Conservation (phyloP, 2,113 vertebrate species). For the Semnopithecus entellus region DNA sequence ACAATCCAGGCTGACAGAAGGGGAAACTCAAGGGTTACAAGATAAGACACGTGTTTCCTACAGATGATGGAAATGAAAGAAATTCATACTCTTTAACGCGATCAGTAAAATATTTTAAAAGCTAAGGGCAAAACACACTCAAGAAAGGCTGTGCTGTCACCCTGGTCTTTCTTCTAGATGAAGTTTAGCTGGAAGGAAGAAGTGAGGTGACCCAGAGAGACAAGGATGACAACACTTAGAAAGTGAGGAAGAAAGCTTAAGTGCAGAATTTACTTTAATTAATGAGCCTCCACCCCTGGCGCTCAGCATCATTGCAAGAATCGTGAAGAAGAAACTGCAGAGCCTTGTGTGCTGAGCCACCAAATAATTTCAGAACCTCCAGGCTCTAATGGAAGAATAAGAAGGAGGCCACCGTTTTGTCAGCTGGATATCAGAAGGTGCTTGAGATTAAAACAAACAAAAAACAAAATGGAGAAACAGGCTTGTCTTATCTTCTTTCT, state of each 20-base stretch:
- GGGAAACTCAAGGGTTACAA: neutral
- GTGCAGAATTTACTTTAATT: slow-evolving; percentile 56
- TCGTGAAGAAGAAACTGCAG: neutral
- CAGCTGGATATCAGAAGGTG: neutral
- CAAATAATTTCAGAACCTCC: neutral
- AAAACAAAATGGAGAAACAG: neutral
- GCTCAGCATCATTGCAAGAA: neutral
- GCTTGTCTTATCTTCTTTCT: neutral
- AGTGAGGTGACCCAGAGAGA: slow-evolving; percentile 49
- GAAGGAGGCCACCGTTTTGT: neutral
- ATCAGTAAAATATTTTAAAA: slow-evolving; percentile 40
- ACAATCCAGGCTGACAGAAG: neutral
- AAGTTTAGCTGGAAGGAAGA: slow-evolving; percentile 9
- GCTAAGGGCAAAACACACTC: neutral
- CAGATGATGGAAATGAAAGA: neutral
- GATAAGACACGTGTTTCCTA: slow-evolving; percentile 19
- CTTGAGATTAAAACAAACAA: neutral
- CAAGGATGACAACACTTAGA: neutral
- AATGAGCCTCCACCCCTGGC: neutral
- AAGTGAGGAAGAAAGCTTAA: neutral
- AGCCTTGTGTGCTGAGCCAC: neutral
- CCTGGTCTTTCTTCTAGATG: neutral
- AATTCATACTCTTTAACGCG: neutral
- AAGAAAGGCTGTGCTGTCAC: neutral
- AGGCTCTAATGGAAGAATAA: neutral